Evolutionary conservation across 2,888 invertebrate genomes (phyloP).

Genomic region (Chrysolina oricalcia): DNA sequence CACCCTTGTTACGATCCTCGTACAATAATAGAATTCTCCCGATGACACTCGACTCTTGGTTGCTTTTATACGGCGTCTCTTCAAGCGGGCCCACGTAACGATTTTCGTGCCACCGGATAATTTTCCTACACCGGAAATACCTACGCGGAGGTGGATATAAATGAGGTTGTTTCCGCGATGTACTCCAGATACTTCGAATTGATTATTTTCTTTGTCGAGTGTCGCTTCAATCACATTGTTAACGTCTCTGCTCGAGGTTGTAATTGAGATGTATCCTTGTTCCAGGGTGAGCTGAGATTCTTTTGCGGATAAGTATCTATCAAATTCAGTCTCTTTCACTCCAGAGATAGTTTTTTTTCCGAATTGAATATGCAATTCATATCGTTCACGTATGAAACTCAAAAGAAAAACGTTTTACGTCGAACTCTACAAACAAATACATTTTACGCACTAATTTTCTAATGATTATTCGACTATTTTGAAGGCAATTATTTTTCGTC

Average conservation of each 20-base stretch:
- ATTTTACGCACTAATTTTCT: too few relatives aligned
- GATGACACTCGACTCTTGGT: constrained; percentile 2
- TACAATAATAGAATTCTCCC: constrained; percentile 14
- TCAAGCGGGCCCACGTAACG: background rate
- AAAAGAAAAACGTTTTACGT: too few relatives aligned
- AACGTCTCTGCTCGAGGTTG: background rate
- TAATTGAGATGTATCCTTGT: background rate
- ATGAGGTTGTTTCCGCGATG: background rate
- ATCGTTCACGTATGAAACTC: too few relatives aligned
- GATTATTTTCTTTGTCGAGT: background rate
- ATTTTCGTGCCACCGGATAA: constrained; percentile 1
- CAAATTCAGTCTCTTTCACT: too few relatives aligned
- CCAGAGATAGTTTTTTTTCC: too few relatives aligned
- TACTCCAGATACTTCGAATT: background rate
- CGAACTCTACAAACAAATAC: too few relatives aligned
- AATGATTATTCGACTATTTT: too few relatives aligned
- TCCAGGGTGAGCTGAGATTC: too few relatives aligned
- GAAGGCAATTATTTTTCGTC: too few relatives aligned
- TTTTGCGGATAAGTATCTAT: too few relatives aligned
- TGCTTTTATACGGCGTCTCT: background rate
- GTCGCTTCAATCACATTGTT: background rate
- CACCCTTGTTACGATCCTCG: background rate
- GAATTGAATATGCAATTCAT: too few relatives aligned
- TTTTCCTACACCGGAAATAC: constrained; percentile 8
- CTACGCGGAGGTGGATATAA: background rate